Conservation (phyloP, 1,140 invertebrate genomes). For the Sarcophaga peregrina region DNA sequence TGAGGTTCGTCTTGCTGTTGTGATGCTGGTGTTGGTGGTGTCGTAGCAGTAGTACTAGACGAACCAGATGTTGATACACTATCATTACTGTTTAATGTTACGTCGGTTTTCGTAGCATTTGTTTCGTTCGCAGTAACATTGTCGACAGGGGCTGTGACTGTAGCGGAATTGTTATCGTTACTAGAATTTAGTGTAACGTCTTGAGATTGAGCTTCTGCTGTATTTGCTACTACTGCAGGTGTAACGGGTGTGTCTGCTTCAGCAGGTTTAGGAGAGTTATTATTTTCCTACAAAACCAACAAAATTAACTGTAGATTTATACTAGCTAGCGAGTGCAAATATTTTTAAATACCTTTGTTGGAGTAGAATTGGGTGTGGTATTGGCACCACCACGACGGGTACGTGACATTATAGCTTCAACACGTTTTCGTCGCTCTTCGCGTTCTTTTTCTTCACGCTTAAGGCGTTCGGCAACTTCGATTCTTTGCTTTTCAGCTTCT, state of each 20-base stretch:
- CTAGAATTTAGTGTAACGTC: constrained; percentile 51
- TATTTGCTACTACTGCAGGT: constrained; percentile 1
- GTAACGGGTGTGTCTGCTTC: background rate
- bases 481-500: constrained; percentile 81
- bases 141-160: constrained; percentile 60
- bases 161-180: constrained; percentile 58
- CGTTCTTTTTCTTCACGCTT: constrained; percentile 85
- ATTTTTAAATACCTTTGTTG: constrained; percentile 60
- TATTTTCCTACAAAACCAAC: constrained; percentile 56
- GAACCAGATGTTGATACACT: constrained; percentile 47
- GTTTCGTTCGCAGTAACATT: constrained; percentile 61
- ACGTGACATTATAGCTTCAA: constrained; percentile 85
- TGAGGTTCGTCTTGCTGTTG: background rate
- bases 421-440: constrained; percentile 79
- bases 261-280: constrained; percentile 38
- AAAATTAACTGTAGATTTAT: background rate
- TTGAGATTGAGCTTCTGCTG: constrained; percentile 53
- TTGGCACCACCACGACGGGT: constrained; percentile 73
- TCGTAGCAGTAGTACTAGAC: constrained; percentile 69
- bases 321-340: background rate
- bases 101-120: constrained; percentile 43
- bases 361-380: constrained; percentile 68
- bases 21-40: constrained; percentile 65
- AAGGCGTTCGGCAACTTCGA: constrained; percentile 79
- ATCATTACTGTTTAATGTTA: constrained; percentile 36